Evolutionary conservation across 1,140 invertebrate genomes (phyloP).

Genomic region (Brachionus asplanchnoidis): DNA sequence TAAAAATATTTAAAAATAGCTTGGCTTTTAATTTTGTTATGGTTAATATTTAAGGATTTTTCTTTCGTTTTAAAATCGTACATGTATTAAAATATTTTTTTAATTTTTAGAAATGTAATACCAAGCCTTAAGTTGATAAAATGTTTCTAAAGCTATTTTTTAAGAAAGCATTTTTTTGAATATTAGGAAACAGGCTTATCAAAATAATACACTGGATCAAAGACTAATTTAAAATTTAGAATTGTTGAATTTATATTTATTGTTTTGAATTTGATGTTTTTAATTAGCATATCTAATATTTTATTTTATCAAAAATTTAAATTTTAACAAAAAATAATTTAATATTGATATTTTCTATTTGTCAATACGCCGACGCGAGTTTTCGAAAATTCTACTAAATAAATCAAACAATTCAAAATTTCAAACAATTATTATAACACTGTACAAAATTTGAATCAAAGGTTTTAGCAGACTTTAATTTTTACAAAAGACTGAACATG

Average conservation of each 20-base stretch:
- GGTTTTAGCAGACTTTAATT: background rate
- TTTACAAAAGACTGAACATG: no score
- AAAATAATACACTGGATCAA: background rate
- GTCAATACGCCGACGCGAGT: background rate
- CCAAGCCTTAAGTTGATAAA: background rate
- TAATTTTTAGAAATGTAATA: background rate
- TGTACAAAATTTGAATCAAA: background rate
- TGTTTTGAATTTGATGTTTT: background rate
- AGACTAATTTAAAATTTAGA: background rate
- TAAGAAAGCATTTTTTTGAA: background rate
- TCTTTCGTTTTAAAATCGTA: background rate
- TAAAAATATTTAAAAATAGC: background rate
- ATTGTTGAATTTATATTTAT: background rate
- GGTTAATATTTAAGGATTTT: background rate
- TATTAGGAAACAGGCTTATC: background rate
- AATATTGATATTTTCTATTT: background rate
- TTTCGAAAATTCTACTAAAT: background rate
- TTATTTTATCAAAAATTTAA: background rate
- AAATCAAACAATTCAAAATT: background rate
- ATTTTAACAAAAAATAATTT: background rate
- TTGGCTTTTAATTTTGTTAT: background rate
- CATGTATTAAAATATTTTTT: background rate
- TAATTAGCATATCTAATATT: background rate
- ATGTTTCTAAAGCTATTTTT: background rate
- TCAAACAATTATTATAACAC: background rate